Percentiles rank a stretch among this genome's conserved stretches.
Conservation (phyloP, 2,113 vertebrate genomes). For the Vimba vimba region DNA sequence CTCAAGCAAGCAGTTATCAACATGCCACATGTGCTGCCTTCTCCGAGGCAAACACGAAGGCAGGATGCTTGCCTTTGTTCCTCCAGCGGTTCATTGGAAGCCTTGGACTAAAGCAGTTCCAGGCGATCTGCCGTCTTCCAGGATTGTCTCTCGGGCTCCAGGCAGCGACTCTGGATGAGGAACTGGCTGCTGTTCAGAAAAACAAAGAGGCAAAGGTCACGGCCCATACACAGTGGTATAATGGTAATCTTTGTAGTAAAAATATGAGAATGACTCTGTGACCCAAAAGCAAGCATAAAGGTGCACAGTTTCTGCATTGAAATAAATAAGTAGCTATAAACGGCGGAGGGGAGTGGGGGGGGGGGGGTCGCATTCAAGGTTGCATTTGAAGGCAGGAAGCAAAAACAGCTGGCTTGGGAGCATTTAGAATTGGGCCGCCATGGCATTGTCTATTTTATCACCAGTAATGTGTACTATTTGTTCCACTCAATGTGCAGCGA, state of each 20-base stretch:
- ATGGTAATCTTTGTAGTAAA: background rate
- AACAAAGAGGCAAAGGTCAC: conserved; percentile 26
- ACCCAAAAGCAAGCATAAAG: conserved; percentile 32
- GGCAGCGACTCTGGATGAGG: background rate
- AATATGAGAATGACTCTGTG: background rate
- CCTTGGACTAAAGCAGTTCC: conserved; percentile 43
- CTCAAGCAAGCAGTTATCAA: conserved; percentile 51
- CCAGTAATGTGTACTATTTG: conserved; percentile 54
- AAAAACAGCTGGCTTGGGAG: conserved; percentile 38
- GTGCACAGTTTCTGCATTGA: background rate
- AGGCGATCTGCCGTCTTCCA: conserved; percentile 21
- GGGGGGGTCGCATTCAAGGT: background rate
- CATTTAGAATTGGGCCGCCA: conserved; percentile 29
- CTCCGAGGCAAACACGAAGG: conserved; percentile 43
- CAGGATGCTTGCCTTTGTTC: conserved; percentile 46
- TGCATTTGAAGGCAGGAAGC: background rate
- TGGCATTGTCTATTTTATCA: conserved; percentile 38
- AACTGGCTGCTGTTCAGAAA: conserved; percentile 35
- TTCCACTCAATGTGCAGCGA: conserved; percentile 53
- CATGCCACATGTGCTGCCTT: conserved; percentile 43
- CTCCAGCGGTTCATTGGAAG: conserved; percentile 42
- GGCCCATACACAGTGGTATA: background rate
- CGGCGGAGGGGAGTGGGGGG: no score
- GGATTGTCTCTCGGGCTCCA: conserved; percentile 29
- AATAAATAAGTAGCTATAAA: conserved; percentile 9